phyloP scores from a whole-genome alignment of 1,140 invertebrate genomes.

The Sarcophaga bullata region DNA sequence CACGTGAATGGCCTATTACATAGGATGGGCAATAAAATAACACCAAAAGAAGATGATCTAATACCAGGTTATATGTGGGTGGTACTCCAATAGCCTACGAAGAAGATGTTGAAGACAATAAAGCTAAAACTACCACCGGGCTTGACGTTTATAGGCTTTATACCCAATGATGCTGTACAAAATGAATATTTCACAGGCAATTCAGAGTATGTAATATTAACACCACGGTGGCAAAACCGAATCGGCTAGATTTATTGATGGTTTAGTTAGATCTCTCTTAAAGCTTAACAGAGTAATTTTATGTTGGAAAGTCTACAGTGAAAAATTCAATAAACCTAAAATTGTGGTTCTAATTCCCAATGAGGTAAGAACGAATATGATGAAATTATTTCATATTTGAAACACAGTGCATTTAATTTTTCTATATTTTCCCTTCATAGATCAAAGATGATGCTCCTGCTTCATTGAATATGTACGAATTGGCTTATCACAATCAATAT shows the following conservation, averaged over 20 bases:
- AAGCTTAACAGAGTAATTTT: slow-evolving; percentile 51
- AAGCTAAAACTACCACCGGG: slow-evolving; percentile 50
- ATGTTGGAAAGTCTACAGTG: slow-evolving; percentile 59
- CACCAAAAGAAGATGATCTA: slow-evolving; percentile 51
- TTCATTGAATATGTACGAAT: slow-evolving; percentile 55
- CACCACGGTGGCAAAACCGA: slow-evolving; percentile 51
- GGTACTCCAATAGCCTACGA: slow-evolving; percentile 60
- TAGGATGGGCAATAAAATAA: slow-evolving; percentile 56
- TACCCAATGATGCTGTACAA: slow-evolving; percentile 51
- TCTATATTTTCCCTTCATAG: not conserved
- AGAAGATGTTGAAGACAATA: slow-evolving; percentile 47
- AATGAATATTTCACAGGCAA: slow-evolving; percentile 58
- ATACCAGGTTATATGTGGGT: slow-evolving; percentile 62
- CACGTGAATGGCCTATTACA: slow-evolving; percentile 52
- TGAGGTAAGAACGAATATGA: slow-evolving; percentile 29
- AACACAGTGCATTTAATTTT: not conserved
- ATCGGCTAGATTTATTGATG: slow-evolving; percentile 58
- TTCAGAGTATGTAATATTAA: slow-evolving; percentile 55
- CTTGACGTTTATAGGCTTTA: slow-evolving; percentile 58
- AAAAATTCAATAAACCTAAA: slow-evolving; percentile 53
- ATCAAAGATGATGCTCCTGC: slow-evolving; percentile 52
- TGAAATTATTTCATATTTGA: not conserved
- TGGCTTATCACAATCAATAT: slow-evolving; percentile 58
- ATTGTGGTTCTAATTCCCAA: slow-evolving; percentile 58
- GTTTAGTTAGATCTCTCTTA: slow-evolving; percentile 54